Conservation (phyloP, 2,797 vertebrate species). For the Myripristis jacobus region DNA sequence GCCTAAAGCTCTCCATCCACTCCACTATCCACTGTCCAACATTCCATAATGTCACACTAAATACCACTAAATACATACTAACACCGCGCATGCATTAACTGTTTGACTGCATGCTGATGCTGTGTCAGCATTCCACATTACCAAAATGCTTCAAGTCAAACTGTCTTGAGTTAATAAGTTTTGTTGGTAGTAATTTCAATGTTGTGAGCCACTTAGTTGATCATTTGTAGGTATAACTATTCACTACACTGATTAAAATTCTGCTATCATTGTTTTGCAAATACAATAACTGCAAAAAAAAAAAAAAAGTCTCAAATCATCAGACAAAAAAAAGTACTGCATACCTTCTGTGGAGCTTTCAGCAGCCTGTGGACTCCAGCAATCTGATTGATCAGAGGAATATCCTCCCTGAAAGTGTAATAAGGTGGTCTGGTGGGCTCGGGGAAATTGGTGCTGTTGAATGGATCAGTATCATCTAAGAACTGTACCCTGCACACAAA, state of each 20-base stretch:
- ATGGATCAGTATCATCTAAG: constrained; percentile 91
- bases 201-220: constrained; percentile 54
- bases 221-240: constrained; percentile 2
- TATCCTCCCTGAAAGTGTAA: constrained; percentile 89
- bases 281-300: neutral
- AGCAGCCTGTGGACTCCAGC: constrained; percentile 88
- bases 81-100: constrained; percentile 19
- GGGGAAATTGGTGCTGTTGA: constrained; percentile 91
- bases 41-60: constrained; percentile 45
- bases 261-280: neutral
- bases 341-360: constrained; percentile 90
- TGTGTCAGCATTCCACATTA: constrained; percentile 57
- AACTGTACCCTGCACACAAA: constrained; percentile 90
- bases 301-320: too few species aligned
- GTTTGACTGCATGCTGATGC: constrained; percentile 41
- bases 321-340: neutral
- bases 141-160: constrained; percentile 31
- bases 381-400: constrained; percentile 88
- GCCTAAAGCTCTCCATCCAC: constrained; percentile 23
- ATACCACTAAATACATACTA: constrained; percentile 29
- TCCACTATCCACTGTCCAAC: constrained; percentile 48
- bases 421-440: constrained; percentile 89
- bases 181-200: constrained; percentile 57
- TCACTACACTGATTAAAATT: constrained; percentile 7
- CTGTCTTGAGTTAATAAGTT: constrained; percentile 43